These are phyloP conservation scores for Gorsachius goisagi DNA, from an alignment of 2,113 vertebrate genomes.

Conservation along the genomic window DNA sequence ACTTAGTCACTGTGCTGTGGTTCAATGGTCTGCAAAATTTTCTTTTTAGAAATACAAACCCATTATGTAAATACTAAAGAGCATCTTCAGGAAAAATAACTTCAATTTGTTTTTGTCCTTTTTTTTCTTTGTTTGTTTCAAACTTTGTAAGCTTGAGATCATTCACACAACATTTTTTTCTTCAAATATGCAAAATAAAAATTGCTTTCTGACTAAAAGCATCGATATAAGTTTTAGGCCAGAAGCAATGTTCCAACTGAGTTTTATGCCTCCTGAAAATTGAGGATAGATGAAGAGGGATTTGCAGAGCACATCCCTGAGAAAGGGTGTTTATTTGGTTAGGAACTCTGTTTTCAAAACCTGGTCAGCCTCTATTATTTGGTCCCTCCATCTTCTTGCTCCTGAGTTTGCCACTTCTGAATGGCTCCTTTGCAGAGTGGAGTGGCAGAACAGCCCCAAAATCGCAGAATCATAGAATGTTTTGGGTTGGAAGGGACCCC, in stretches of 20 bases:
- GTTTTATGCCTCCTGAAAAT: background rate
- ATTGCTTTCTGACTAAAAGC: background rate
- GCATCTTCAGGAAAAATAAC: conserved; percentile 46
- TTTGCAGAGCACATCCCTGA: background rate
- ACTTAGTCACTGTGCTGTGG: conserved; percentile 28
- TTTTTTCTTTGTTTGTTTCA: background rate
- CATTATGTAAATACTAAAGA: conserved; percentile 60
- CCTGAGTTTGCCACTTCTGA: background rate
- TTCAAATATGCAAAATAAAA: conserved; percentile 16
- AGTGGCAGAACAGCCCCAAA: background rate
- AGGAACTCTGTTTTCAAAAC: background rate
- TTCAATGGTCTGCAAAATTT: conserved; percentile 66
- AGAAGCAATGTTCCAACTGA: background rate
- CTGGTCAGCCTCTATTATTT: background rate
- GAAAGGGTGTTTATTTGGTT: background rate
- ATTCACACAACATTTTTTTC: background rate
- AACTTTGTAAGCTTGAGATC: conserved; percentile 10
- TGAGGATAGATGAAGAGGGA: background rate
- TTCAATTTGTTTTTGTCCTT: conserved; percentile 31
- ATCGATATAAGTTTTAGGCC: background rate
- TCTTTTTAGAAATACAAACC: conserved; percentile 58
- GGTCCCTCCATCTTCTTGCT: background rate
- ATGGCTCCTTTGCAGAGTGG: background rate
- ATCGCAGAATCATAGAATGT: too few species aligned
- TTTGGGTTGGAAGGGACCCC: too few species aligned